Conservation (phyloP, 2,888 invertebrate genomes). For the Dendrolimus houi region DNA sequence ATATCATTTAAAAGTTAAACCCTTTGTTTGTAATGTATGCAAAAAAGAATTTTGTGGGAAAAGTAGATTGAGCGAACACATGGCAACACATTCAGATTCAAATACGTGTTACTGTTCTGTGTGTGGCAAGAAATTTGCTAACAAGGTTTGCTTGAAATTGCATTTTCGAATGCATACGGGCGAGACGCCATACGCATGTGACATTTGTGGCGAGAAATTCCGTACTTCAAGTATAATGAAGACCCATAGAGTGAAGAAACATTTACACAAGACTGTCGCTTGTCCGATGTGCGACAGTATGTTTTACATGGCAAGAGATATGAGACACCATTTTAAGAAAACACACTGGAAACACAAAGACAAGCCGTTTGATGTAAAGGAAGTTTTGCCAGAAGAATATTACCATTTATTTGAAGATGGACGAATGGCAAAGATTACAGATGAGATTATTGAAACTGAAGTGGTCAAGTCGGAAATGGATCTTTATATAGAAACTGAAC, state of each 20-base stretch:
- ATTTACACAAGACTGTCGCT: constrained; percentile 28
- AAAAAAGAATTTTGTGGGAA: constrained; percentile 31
- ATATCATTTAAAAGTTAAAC: constrained; percentile 31
- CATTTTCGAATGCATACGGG: constrained; percentile 37
- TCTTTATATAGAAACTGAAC: neutral
- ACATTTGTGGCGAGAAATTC: constrained; percentile 33
- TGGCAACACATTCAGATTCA: constrained; percentile 21
- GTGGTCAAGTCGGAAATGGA: neutral
- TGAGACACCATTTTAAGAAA: constrained; percentile 39
- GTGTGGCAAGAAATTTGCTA: constrained; percentile 34
- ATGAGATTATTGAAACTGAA: neutral
- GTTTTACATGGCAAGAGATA: constrained; percentile 33
- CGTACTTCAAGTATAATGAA: constrained; percentile 38
- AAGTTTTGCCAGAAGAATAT: constrained; percentile 20
- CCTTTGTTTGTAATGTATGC: constrained; percentile 27
- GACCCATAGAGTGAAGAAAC: constrained; percentile 33
- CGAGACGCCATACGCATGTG: constrained; percentile 34
- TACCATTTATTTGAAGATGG: constrained; percentile 34
- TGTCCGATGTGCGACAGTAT: constrained; percentile 36
- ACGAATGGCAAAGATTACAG: constrained; percentile 11
- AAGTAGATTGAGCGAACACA: constrained; percentile 26
- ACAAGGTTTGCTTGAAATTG: constrained; percentile 34
- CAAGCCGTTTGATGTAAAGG: constrained; percentile 30
- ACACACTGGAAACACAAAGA: constrained; percentile 33
- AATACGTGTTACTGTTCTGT: constrained; percentile 24